phyloP scores from a whole-genome alignment of 2,888 invertebrate genomes.

The Endotricha flammealis region DNA sequence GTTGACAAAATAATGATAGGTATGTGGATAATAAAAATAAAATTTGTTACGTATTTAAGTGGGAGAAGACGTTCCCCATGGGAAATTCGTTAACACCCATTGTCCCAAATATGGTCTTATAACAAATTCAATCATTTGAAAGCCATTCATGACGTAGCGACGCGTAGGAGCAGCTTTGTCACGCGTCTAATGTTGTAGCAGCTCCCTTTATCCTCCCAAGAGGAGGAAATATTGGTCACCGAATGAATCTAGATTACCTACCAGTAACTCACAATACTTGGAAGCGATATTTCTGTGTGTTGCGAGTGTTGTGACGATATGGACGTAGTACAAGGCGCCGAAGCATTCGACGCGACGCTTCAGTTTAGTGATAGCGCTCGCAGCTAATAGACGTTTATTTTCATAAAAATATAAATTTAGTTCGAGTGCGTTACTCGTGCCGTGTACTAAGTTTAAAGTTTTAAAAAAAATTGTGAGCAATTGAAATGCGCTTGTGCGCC shows the following conservation, averaged over 20 bases:
- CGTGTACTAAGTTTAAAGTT: slow-evolving; percentile 21
- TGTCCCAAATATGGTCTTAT: no score
- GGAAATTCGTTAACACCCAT: no score
- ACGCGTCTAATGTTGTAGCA: slow-evolving; percentile 11
- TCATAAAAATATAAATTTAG: slow-evolving; percentile 17
- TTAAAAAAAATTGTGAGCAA: slow-evolving; percentile 22
- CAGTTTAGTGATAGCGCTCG: slow-evolving; percentile 63
- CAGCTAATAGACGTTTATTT: slow-evolving; percentile 44
- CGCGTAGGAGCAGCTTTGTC: slow-evolving; percentile 12
- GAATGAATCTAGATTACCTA: slow-evolving; percentile 36
- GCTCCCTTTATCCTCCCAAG: slow-evolving; percentile 22
- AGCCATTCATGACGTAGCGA: slow-evolving; percentile 6
- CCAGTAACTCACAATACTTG: slow-evolving; percentile 40
- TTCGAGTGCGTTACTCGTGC: slow-evolving; percentile 18
- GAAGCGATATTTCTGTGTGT: slow-evolving; percentile 48
- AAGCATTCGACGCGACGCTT: slow-evolving; percentile 30
- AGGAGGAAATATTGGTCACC: slow-evolving; percentile 30
- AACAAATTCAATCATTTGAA: slow-evolving; percentile 9
- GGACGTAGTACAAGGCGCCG: slow-evolving; percentile 28
- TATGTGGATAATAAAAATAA: no score
- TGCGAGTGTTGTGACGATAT: slow-evolving; percentile 39
- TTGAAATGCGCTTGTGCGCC: slow-evolving; percentile 68
- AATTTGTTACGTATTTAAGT: no score
- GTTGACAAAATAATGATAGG: no score
- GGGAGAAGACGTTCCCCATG: no score